A percentile compares a stretch with the other conserved stretches of the same genome.
Evolutionary conservation across 64 coral and sea anemone species (phyloP).

Genomic region (Orbicella faveolata): DNA sequence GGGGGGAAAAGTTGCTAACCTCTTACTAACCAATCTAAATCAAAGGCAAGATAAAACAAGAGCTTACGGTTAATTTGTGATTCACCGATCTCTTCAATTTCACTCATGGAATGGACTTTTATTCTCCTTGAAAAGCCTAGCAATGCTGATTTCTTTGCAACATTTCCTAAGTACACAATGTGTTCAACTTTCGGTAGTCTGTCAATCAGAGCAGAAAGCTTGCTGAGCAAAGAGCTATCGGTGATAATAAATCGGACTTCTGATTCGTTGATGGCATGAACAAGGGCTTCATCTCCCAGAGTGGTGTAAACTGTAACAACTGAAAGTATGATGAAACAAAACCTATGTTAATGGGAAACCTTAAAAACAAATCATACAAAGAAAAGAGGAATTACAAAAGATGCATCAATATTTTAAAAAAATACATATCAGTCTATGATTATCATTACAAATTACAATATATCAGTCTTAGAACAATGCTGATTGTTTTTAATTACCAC

Average conservation of each 20-base stretch:
- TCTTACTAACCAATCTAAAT: too few species aligned
- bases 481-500: too few species aligned
- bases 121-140: slow-evolving; percentile 71
- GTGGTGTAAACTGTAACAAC: slow-evolving; percentile 97
- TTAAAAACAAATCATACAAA: not conserved
- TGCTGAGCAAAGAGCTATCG: slow-evolving; percentile 73
- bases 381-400: not conserved
- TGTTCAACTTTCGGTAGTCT: slow-evolving; percentile 72
- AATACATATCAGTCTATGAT: too few species aligned
- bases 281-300: slow-evolving; percentile 89
- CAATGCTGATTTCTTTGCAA: slow-evolving; percentile 50
- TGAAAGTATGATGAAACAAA: slow-evolving; percentile 24
- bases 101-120: slow-evolving; percentile 78
- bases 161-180: slow-evolving; percentile 90
- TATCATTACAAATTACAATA: too few species aligned
- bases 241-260: slow-evolving; percentile 94
- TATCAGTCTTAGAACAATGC: too few species aligned
- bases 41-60: too few species aligned
- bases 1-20: too few species aligned
- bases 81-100: slow-evolving; percentile 91
- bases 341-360: not conserved
- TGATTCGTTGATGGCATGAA: slow-evolving; percentile 90
- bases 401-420: too few species aligned
- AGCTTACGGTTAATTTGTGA: slow-evolving; percentile 80
- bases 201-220: slow-evolving; percentile 54